Conservation (phyloP, 2,888 invertebrate genomes). For the Stenurella melanura region DNA sequence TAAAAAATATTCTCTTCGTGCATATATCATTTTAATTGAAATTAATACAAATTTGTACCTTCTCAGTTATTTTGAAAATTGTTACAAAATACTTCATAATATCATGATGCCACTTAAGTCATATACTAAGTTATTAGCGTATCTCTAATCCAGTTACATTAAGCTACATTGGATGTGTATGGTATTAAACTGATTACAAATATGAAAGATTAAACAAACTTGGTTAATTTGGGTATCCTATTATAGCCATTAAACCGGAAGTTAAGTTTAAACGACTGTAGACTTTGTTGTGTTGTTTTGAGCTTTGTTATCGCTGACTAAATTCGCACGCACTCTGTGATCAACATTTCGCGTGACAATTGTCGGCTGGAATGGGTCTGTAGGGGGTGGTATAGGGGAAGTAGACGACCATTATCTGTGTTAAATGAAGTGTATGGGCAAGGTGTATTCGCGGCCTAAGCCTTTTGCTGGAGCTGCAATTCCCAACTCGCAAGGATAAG, state of each 20-base stretch:
- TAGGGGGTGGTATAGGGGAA: conserved; percentile 70
- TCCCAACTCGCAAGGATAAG: conserved; percentile 70
- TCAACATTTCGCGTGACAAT: conserved; percentile 68
- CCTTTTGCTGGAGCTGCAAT: conserved; percentile 71
- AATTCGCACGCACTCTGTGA: conserved; percentile 72
- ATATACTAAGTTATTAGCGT: background rate
- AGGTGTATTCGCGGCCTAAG: conserved; percentile 72
- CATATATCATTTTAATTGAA: too few relatives aligned
- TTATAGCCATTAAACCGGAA: conserved; percentile 62
- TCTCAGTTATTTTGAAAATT: background rate
- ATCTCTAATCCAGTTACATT: background rate
- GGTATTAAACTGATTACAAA: conserved; percentile 39
- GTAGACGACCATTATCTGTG: conserved; percentile 75
- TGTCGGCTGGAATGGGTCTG: conserved; percentile 56
- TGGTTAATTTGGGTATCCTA: conserved; percentile 53
- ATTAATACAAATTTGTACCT: too few relatives aligned
- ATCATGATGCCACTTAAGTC: background rate
- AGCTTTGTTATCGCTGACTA: conserved; percentile 70
- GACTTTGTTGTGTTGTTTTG: conserved; percentile 67
- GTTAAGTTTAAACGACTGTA: conserved; percentile 64
- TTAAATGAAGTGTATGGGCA: conserved; percentile 73
- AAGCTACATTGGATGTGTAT: background rate
- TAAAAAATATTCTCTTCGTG: too few relatives aligned
- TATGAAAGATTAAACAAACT: conserved; percentile 47
- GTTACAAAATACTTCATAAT: background rate